phyloP scores from a whole-genome alignment of 2,797 vertebrate genomes.

The Phoeniculus purpureus region DNA sequence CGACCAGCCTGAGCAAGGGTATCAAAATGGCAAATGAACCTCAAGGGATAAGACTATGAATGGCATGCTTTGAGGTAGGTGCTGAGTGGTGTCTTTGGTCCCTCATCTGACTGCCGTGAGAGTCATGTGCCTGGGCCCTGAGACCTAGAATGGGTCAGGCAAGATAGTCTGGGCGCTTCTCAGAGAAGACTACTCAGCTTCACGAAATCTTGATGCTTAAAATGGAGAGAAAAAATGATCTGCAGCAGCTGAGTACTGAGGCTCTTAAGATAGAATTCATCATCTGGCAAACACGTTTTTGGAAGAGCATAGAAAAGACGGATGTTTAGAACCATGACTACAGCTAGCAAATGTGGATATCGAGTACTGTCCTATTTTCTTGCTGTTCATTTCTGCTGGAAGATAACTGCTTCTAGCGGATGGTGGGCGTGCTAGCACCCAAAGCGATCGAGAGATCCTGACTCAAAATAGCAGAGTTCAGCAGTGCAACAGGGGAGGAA shows the following conservation, averaged over 20 bases:
- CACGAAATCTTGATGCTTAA: neutral
- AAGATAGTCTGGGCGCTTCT: neutral
- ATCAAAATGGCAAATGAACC: constrained; percentile 47
- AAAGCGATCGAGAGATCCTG: neutral
- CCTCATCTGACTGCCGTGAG: constrained; percentile 21
- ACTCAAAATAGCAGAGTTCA: neutral
- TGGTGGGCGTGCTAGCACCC: neutral
- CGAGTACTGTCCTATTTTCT: neutral
- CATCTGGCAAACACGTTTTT: neutral
- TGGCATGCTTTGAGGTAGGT: constrained; percentile 36
- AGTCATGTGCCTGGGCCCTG: neutral
- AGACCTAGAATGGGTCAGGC: neutral
- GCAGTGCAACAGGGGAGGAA: neutral
- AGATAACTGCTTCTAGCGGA: neutral
- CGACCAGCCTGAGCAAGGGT: neutral
- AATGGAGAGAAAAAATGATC: neutral
- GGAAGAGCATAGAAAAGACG: neutral
- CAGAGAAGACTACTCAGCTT: neutral
- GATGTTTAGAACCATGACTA: neutral
- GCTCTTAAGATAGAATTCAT: neutral
- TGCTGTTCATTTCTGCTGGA: neutral
- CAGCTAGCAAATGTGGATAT: neutral
- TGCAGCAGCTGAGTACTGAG: neutral
- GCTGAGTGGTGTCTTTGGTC: neutral
- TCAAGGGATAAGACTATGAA: constrained; percentile 57